Conservation (phyloP, 2,113 vertebrate genomes). For the Narcine bancroftii region DNA sequence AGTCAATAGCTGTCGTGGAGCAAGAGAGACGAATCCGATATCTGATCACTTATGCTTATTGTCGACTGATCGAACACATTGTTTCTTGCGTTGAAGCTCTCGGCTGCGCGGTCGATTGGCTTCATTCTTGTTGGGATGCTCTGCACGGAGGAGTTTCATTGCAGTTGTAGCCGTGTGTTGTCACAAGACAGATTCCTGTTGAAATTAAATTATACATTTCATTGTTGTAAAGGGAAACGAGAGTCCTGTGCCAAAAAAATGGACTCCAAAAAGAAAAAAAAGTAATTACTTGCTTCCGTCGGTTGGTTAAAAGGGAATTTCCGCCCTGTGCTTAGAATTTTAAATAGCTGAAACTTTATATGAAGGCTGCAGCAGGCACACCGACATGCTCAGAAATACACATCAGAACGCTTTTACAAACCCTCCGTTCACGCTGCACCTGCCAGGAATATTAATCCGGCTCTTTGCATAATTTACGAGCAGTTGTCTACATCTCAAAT, state of each 20-base stretch:
- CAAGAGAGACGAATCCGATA: background rate
- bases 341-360: constrained; percentile 37
- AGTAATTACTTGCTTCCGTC: constrained; percentile 34
- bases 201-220: background rate
- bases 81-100: background rate
- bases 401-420: constrained; percentile 29
- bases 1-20: background rate
- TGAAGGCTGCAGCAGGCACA: constrained; percentile 28
- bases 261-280: background rate
- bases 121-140: background rate
- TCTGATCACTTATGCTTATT: background rate
- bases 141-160: background rate
- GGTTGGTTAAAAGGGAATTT: constrained; percentile 36
- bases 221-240: background rate
- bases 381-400: constrained; percentile 6
- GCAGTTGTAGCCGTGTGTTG: background rate
- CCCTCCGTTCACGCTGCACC: constrained; percentile 25
- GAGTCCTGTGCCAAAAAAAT: background rate
- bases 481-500: background rate
- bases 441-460: constrained; percentile 33
- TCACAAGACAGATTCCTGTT: background rate
- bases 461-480: constrained; percentile 1
- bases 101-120: background rate
- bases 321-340: constrained; percentile 37
- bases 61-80: background rate